A percentile compares a stretch with the other conserved stretches of the same genome.
phyloP scores from a whole-genome alignment of 37 sponge, comb jelly and placozoan genomes.

The Chondrosia reniformis region DNA sequence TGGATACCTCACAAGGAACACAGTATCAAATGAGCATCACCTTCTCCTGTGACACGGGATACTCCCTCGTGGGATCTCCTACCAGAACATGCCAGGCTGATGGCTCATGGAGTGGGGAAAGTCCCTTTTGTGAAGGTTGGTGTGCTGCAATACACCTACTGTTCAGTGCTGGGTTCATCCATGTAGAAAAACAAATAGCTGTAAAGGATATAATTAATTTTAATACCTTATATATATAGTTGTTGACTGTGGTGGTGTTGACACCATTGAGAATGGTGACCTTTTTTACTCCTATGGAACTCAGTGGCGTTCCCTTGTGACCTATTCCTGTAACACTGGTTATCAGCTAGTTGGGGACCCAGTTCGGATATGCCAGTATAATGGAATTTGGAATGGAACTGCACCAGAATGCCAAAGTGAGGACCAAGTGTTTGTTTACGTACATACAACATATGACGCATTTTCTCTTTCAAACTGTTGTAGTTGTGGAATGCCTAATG shows the following conservation, averaged over 20 bases:
- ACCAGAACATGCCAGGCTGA: slow-evolving; percentile 23
- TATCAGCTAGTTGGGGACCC: slow-evolving; percentile 14
- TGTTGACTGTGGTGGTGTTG: slow-evolving; percentile 21
- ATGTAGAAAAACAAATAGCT: too few relatives aligned
- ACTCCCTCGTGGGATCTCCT: slow-evolving; percentile 14
- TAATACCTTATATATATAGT: too few relatives aligned
- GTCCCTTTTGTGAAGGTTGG: slow-evolving; percentile 41
- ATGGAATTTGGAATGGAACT: slow-evolving; percentile 43
- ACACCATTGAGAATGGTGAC: slow-evolving; percentile 22
- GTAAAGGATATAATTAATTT: too few relatives aligned
- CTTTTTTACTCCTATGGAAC: slow-evolving; percentile 11
- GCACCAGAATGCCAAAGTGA: slow-evolving; percentile 42
- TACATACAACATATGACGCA: too few relatives aligned
- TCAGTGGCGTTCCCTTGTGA: slow-evolving; percentile 22
- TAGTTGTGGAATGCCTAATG: too few relatives aligned
- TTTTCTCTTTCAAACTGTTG: too few relatives aligned
- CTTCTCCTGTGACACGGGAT: slow-evolving; percentile 48
- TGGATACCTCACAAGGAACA: too few relatives aligned
- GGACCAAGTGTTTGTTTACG: neutral
- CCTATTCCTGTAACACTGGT: slow-evolving; percentile 34
- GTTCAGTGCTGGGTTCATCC: too few relatives aligned
- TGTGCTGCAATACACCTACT: too few relatives aligned
- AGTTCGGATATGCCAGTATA: slow-evolving; percentile 22
- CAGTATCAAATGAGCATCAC: slow-evolving; percentile 29
- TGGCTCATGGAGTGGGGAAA: slow-evolving; percentile 42